Evolutionary conservation across 2,797 vertebrate genomes (phyloP).

Genomic region (Semaprochilodus insignis): DNA sequence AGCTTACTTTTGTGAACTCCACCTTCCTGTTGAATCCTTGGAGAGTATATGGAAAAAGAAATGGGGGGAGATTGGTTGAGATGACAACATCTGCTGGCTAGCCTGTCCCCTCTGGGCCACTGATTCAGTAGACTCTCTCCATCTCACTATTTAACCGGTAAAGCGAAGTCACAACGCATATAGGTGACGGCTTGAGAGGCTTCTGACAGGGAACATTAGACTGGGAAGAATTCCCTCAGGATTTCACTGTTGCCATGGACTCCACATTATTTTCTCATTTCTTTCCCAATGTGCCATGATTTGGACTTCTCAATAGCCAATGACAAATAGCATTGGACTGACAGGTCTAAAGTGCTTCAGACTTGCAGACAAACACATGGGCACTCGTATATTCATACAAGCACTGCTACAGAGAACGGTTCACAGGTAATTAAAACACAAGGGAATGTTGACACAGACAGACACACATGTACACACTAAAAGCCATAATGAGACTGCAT

Average conservation of each 20-base stretch:
- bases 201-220: slow-evolving; percentile 38
- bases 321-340: slow-evolving; percentile 3
- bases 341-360: slow-evolving; percentile 10
- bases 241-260: slow-evolving; percentile 46
- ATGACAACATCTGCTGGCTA: slow-evolving; percentile 33
- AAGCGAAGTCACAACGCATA: slow-evolving; percentile 16
- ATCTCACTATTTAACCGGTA: slow-evolving; percentile 26
- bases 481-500: slow-evolving; percentile 5
- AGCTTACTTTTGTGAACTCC: neutral
- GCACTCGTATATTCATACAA: neutral
- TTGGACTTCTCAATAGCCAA: slow-evolving; percentile 28
- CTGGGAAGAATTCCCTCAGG: slow-evolving; percentile 29
- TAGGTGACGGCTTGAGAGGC: slow-evolving; percentile 13
- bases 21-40: neutral
- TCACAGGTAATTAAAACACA: slow-evolving; percentile 33
- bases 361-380: slow-evolving; percentile 5
- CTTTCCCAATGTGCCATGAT: slow-evolving; percentile 27
- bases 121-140: slow-evolving; percentile 21
- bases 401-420: neutral
- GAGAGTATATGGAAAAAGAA: slow-evolving; percentile 18
- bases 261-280: slow-evolving; percentile 38
- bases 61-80: neutral
- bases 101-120: slow-evolving; percentile 33
- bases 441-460: neutral
- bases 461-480: slow-evolving; percentile 1